Evolutionary conservation across 1,140 invertebrate species (phyloP), one percentile per base, ranked within the genome.

Genomic region (Drosophila bipectinata): DNA sequence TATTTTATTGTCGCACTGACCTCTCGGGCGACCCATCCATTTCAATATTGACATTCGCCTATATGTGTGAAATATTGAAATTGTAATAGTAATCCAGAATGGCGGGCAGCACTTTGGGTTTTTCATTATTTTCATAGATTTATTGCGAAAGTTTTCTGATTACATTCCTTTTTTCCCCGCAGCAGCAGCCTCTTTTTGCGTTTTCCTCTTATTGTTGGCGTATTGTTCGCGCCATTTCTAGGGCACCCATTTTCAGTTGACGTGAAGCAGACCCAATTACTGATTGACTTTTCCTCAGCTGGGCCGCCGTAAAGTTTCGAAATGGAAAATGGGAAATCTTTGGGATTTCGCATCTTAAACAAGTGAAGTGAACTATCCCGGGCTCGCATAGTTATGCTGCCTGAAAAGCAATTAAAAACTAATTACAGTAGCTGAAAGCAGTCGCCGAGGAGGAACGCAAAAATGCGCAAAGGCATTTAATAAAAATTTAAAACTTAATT

Each of bases 401-500:
- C 79, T 79, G 60, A 81, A 87, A 85, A 87, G 83, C 83, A 85
- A 87, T 85, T 85, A 85, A 85, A 85, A 85, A 85, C 82, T 85
- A 85, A 85, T 85, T 85, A 85, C 74, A 82, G 82, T 76, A 68
- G 69, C 51, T 44, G 59, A 62, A 39, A 45, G 59, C 51, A 12
- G 7, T 15, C 7, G 15, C 47, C 9, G 39, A 14, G 12, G 34
- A 30, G 49, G 18, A 41, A 47, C 45, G 32, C 56, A 78, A 79
- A 81, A 87, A 87, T 87, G 82, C 78, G 81, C 69, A 58, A 69
- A 88, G 72, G 75, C 63, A 83, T 87, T 87, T 88, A 88, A 82
- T 88, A 87, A 79, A 88, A 87, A 82, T 87, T 88, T 87, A 87
- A 87, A 88, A 87, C 82, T 88, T 88, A 87, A 88, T 88, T 88